Base-by-base conservation (phyloP, 2,113 vertebrate species). In the Carollia perspicillata region DNA sequence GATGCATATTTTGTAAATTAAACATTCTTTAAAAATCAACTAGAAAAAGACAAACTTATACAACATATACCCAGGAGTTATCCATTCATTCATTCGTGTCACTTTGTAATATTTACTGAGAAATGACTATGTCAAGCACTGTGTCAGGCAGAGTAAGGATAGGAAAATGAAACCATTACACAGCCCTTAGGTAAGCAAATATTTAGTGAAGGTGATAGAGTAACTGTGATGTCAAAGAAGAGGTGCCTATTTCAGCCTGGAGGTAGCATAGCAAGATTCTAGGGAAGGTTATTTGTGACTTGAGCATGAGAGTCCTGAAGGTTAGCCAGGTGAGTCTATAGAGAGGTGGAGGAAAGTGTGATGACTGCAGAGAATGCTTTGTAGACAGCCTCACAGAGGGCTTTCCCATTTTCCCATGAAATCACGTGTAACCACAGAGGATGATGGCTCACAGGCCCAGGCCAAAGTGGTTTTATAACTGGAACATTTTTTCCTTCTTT, bases 311-410 rank as follows among this genome's bases (percentile, higher is more conserved):
- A 5, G 6, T 71, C 10, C 66, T 37, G 5, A 35, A 33, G 33
- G 20, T 60, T 4, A 87, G 33, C 28, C 13, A 42, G 14, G 11
- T 55, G 35, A 65, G 8, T 17, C 17, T 58, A 7, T 22, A 2
- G 14, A 84, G 14, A 75, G 8, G 8, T 71, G 2, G 35, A 80
- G 16, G 18, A 63, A 77, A 51, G 26, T n/a, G 0, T 53, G 2
- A 16, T 49, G 26, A 17, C 22, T 8, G 17, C 9, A 49, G n/a
- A 44, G 33, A 2, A 8, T 47, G 5, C 12, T 33, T 8, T 68
- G 2, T 6, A 10, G 17, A 68, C 33, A 87, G 1, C 0, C 3
- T 69, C 8, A 2, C 13, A 7, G 1, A 28, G 22, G 2, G 2
- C 53, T 49, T 40, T 91, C n/a, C 84, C 2, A 9, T 4, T 91